Evolutionary conservation across 2,113 vertebrate genomes (phyloP).

Genomic region (human): GRCh38 chr11:88238001-88238500

Average conservation of each 20-base stretch:
- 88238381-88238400: conserved; percentile 66
- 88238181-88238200: not conserved
- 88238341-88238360: conserved; percentile 38
- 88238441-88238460: not conserved
- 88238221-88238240: not conserved
- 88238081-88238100: not conserved
- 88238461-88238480: not conserved
- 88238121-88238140: not conserved
- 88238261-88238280: conserved; percentile 13
- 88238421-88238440: not conserved
- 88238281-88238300: conserved; percentile 33
- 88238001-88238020: not conserved
- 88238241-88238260: not conserved
- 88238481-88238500: not conserved
- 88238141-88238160: not conserved
- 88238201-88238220: not conserved
- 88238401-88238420: not conserved
- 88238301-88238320: conserved; percentile 41
- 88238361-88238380: conserved; percentile 1
- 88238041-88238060: not conserved
- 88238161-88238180: not conserved
- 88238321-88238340: conserved; percentile 36
- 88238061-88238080: not conserved
- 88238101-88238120: not conserved
- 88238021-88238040: not conserved